Base-by-base conservation (phyloP, 2,888 invertebrate genomes). In the Cataglyphis livida region DNA sequence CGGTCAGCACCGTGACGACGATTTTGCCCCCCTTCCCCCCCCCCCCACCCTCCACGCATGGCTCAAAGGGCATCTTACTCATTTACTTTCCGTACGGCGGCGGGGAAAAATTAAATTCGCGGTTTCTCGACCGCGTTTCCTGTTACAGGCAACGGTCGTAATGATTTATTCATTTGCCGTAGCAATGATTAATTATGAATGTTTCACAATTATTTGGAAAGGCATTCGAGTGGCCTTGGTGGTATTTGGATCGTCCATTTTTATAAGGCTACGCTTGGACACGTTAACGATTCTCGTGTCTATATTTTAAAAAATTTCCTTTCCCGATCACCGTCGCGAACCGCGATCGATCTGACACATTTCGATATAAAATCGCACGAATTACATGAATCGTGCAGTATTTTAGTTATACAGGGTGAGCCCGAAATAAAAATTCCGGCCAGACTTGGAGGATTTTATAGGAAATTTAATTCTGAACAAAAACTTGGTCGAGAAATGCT, bases 91-190 rank as follows among this genome's bases (percentile, higher is more conserved):
- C 62, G 54, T 44, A 57, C 66, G n/a, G 66, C 85, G 73, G 28
- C 28, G 28, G 2, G 81, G 83, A 85, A 90, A 87, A 90, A 87
- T 88, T 84, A 88, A 88, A 90, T 85, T 87, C 90, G 84, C 81
- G 88, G 82, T 82, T 87, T 81, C 85, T 88, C 90, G 88, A 87
- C 81, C 89, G 88, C 90, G 85, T 89, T 87, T 89, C 89, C 88
- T 87, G 84, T 74, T 74, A 65, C 64, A 62, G 62, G 66, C 66
- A 73, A 70, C 82, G 66, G 74, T 83, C 71, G 68, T 64, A 65
- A 82, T 83, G 76, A 79, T 82, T 79, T 65, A 73, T 62, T 84
- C 78, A 82, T 84, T 87, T 64, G 74, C 71, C 71, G 10, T 28
- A 32, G 25, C 51, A 75, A 83, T 86, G 85, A 87, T 87, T 87